A percentile compares a stretch with the other conserved stretches of the same genome.
Conservation (phyloP, 2,797 vertebrate species). For the Odontamblyopus lacepedii region DNA sequence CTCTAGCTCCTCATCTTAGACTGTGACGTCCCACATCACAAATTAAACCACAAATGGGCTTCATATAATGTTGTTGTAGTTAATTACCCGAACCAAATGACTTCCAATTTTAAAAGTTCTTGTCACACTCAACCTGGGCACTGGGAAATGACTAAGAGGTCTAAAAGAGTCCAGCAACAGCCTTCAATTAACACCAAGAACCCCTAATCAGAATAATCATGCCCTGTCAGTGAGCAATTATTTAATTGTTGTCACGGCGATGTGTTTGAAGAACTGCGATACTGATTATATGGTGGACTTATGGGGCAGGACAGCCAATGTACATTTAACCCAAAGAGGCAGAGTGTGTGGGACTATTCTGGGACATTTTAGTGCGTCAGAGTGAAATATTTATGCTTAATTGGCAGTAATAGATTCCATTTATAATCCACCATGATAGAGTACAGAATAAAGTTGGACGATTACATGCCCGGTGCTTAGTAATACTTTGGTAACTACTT, state of each 20-base stretch:
- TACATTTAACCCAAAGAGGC: not conserved
- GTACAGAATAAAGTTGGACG: not conserved
- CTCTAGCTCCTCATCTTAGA: no score
- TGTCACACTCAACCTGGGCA: not conserved
- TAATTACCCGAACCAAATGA: not conserved
- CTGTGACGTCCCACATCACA: no score
- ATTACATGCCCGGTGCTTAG: not conserved
- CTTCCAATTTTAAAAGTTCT: not conserved
- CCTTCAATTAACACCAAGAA: not conserved
- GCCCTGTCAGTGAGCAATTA: not conserved
- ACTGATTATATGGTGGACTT: not conserved
- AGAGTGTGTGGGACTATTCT: not conserved
- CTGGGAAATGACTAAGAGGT: not conserved
- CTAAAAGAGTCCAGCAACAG: not conserved
- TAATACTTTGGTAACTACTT: no score
- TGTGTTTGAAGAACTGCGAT: constrained; percentile 9
- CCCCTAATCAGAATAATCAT: not conserved
- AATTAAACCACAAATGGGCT: not conserved
- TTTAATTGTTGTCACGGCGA: not conserved
- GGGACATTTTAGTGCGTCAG: not conserved
- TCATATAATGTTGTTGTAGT: no score
- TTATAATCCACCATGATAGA: no score
- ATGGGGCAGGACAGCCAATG: not conserved
- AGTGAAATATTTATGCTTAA: no score
- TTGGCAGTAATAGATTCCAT: no score